Evolutionary conservation across 1,140 invertebrate species (phyloP), one percentile per base, ranked within the genome.

Genomic region (Orussus abietinus): DNA sequence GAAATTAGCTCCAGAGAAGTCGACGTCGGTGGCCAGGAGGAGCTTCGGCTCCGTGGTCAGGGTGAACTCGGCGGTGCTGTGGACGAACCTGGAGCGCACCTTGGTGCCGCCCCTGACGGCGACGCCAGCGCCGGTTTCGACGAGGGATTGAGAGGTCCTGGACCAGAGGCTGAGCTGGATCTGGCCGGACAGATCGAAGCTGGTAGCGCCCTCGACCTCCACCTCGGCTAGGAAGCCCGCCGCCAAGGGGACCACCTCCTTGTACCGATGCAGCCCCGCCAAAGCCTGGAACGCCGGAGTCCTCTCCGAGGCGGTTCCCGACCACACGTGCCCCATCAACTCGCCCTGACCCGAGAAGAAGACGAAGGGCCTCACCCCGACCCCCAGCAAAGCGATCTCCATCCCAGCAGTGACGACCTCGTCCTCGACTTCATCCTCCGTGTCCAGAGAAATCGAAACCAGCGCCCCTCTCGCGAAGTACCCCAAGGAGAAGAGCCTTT

Each of bases 281-380:
- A 88, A 78, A 1, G 80, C 82, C 69, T 90, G 86, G 49, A 90
- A 83, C 4, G 89, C 90, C 0, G 89, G 80, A 0, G 88, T 91
- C 29, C 83, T 78, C 34, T 92, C 86, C 1, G 86, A 88, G 2
- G 81, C 88, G 3, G 83, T 86, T 1, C 88, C 87, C 1, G 85
- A 84, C 89, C 90, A 94, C 3, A 93, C 84, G 51, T 92, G 89
- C 1, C 89, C 81, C 90, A 94, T 92, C 0, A 95, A 71, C 59
- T 92, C 89, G 1, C 83, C 78, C 55, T 90, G 85, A 0, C 90
- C 88, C 2, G 75, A 79, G 65, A 95, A 95, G 57, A 95, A 93
- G 10, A 87, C 76, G 45, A 92, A 86, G 0, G 91, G 90, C 33
- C 90, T 71, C 6, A 93, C 66, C 42, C 88, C 79, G 0, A 88